A percentile compares a stretch with the other conserved stretches of the same genome.
phyloP scores from a whole-genome alignment of 2,113 vertebrate genomes.

The Progne subis region DNA sequence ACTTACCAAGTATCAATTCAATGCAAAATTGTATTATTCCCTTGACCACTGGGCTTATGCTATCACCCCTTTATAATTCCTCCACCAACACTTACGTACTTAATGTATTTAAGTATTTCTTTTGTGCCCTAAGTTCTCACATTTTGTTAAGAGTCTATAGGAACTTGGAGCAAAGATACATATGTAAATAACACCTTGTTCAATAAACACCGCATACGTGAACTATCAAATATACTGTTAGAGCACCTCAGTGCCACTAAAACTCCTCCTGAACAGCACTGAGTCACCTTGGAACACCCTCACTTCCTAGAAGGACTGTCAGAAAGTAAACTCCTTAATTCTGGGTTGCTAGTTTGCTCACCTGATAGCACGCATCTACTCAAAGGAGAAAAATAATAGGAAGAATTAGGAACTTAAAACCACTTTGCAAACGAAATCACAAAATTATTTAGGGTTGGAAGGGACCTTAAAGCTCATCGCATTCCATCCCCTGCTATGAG shows the following conservation, averaged over 20 bases:
- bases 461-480: fast-evolving
- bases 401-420: background rate
- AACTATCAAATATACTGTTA: fast-evolving
- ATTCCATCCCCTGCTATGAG: background rate
- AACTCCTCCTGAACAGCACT: background rate
- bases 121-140: background rate
- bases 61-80: background rate
- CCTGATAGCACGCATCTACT: background rate
- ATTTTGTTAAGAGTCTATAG: background rate
- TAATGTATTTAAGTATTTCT: background rate
- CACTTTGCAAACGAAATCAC: background rate
- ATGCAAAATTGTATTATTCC: background rate
- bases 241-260: background rate
- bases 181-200: background rate
- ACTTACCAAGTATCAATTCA: background rate
- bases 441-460: no score
- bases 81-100: background rate
- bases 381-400: fast-evolving
- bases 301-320: background rate
- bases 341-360: background rate
- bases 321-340: background rate
- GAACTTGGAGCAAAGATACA: background rate
- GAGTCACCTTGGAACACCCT: background rate
- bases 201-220: background rate
- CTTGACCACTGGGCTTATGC: background rate